A percentile compares a stretch with the other conserved stretches of the same genome.
Conservation (phyloP, 2,797 vertebrate species). For the Gobionotothen gibberifrons region DNA sequence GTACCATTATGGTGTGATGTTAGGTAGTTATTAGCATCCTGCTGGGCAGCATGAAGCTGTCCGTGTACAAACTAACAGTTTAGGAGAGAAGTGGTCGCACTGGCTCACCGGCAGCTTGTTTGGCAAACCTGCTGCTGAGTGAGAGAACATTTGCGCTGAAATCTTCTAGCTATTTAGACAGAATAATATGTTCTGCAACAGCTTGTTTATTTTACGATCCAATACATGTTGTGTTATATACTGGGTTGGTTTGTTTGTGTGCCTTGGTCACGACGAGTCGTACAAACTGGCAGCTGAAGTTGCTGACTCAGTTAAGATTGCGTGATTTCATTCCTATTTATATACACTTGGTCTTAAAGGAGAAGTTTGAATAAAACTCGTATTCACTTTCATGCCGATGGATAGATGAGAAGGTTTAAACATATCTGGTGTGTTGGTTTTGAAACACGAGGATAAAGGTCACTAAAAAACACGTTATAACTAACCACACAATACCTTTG, state of each 20-base stretch:
- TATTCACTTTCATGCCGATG: background rate
- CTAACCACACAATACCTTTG: too few relatives aligned
- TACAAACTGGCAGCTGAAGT: constrained; percentile 15
- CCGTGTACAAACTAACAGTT: constrained; percentile 33
- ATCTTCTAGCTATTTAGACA: constrained; percentile 36
- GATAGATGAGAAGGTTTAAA: background rate
- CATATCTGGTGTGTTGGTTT: background rate
- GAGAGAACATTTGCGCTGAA: constrained; percentile 50
- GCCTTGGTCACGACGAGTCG: constrained; percentile 20
- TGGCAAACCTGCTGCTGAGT: constrained; percentile 50
- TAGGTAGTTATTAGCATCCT: constrained; percentile 19
- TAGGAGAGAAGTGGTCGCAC: constrained; percentile 38
- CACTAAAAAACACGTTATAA: background rate
- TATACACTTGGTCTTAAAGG: background rate
- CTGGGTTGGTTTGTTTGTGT: constrained; percentile 29
- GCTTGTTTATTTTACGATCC: constrained; percentile 46
- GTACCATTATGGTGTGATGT: constrained; percentile 20
- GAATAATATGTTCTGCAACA: constrained; percentile 38
- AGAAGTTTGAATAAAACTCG: background rate
- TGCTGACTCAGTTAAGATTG: constrained; percentile 13
- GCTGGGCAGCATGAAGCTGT: constrained; percentile 28
- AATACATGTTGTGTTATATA: constrained; percentile 42
- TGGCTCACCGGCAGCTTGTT: constrained; percentile 57
- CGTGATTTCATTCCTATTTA: background rate
- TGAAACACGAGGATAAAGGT: background rate